Evolutionary conservation across 2,797 vertebrate species (phyloP), one percentile per base, ranked within the genome.

Genomic region (Muraenolepis orangiensis): DNA sequence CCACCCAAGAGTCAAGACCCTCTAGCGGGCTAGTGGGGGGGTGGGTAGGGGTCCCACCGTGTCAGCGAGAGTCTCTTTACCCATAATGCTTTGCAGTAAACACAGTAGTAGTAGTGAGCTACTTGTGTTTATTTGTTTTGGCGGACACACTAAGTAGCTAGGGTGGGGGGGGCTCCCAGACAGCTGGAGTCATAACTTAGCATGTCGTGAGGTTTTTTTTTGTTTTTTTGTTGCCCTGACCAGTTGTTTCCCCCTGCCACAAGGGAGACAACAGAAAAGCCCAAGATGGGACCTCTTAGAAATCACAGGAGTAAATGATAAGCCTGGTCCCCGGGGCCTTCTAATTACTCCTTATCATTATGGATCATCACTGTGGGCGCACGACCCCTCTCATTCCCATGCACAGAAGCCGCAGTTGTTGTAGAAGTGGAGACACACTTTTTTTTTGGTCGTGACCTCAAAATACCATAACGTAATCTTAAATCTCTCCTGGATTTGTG

Each of bases 161-260:
- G 46, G 40, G 69, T 40, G 16, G 51, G 80, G 64, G 72, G 74
- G 70, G 66, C 70, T 29, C 69, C 36, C 32, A 34, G 70, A 69
- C 82, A 88, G 84, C 82, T 88, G 85, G 77, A 78, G 76, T 74
- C 32, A 77, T 83, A 79, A 83, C 16, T 61, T 61, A 61, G 57
- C 57, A 61, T 61, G 57, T 61, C 57, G 23, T 16, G 46, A 57
- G 18, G 20, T 57, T 57, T 57, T n/a, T n/a, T n/a, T n/a, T n/a
- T n/a, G n/a, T n/a, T n/a, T n/a, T n/a, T n/a, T n/a, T n/a, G n/a
- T n/a, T 23, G 46, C 46, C 46, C 7, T 61, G 57, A 61, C n/a
- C 57, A 61, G 57, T 61, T 61, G 57, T 61, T 61, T 23, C 32
- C 32, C 57, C 57, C 71, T 38, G 72, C 57, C 75, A 78, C 68